Evolutionary conservation across 1,140 invertebrate species (phyloP), one percentile per base, ranked within the genome.

Genomic region (Ostrea edulis): DNA sequence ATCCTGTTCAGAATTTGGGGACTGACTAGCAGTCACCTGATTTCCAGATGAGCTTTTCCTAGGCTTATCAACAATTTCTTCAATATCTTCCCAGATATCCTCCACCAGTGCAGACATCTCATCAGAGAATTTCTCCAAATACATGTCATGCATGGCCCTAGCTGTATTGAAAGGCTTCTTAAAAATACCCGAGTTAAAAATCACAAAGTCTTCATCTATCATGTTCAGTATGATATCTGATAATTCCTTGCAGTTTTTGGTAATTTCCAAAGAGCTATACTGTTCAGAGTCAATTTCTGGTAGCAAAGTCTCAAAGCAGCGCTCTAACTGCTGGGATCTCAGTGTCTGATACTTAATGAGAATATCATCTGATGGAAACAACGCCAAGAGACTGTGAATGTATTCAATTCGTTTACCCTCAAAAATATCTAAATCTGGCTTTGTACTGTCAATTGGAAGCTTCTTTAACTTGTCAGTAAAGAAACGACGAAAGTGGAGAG

Each of bases 191-290:
- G 93, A 92, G 84, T 91, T 93, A 51, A 94, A 90, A 52, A 93
- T 88, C n/a, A 91, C 87, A 86, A 94, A 94, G 81, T 94, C 94
- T 88, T 94, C 93, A 85, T 93, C 91, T 82, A 94, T 93, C 94
- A 94, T 94, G 17, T 90, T 91, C 8, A 92, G 92, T 55, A 94
- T 92, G 22, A 92, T 90, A 52, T 91, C 88, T 0, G 92, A 92
- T 20, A 94, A 85, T 17, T 91, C 88, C 2, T 86, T 83, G 87
- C 93, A 94, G 88, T 93, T 93, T 55, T 90, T 90, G 20, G 92
- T 91, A 44, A 94, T 88, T 62, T 90, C 90, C 51, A 92, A 86
- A 62, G 93, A 91, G 83, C 92, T 92, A 9, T 92, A 89, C 29
- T 89, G 87, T 22, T 93, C 92, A 9, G 92, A 89, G 25, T 92